Conservation (phyloP, 2,113 vertebrate genomes). For the Xiphophorus couchianus region DNA sequence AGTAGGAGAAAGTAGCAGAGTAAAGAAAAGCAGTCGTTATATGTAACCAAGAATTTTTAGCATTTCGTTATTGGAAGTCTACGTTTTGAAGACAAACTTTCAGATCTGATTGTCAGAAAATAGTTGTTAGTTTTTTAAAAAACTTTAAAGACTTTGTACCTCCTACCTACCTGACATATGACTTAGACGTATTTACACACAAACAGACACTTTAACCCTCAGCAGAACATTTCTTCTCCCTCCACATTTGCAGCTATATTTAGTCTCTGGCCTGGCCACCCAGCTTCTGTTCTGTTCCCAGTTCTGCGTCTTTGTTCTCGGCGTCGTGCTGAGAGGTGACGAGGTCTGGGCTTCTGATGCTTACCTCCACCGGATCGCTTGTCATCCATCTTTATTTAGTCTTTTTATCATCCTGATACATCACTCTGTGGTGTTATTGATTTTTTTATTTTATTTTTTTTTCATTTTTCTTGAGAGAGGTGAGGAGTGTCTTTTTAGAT, state of each 20-base stretch:
- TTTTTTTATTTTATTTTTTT: too few species aligned
- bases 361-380: slow-evolving; percentile 33
- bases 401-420: slow-evolving; percentile 37
- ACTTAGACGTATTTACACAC: slow-evolving; percentile 4
- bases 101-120: not conserved
- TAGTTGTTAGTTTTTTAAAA: not conserved
- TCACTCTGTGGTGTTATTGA: slow-evolving; percentile 32
- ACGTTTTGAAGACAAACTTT: not conserved
- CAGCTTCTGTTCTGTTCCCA: slow-evolving; percentile 14
- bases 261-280: slow-evolving; percentile 19
- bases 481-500: slow-evolving; percentile 1
- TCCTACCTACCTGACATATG: not conserved
- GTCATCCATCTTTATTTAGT: slow-evolving; percentile 46
- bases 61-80: not conserved
- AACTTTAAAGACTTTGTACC: not conserved
- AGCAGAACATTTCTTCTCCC: not conserved
- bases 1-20: too few species aligned
- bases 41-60: too few species aligned
- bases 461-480: not conserved
- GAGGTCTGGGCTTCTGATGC: slow-evolving; percentile 43
- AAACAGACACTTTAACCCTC: slow-evolving; percentile 2
- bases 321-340: slow-evolving; percentile 24
- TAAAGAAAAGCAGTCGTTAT: too few species aligned
- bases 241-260: slow-evolving; percentile 7
- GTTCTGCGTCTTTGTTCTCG: slow-evolving; percentile 37